Evolutionary conservation across 1,140 invertebrate species (phyloP).

Genomic region (Drosophila lacertosa): DNA sequence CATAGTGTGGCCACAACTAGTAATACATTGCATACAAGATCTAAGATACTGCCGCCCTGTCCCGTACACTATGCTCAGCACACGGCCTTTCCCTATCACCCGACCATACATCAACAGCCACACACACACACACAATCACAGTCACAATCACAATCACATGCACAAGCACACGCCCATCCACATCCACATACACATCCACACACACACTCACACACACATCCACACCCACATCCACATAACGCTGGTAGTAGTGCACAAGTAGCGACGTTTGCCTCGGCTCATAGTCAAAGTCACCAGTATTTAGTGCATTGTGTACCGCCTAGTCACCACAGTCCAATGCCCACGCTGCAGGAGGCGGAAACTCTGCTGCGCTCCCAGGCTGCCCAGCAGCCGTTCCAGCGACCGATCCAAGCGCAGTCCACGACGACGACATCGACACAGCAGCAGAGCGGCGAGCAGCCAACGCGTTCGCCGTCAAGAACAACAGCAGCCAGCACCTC

Average conservation of each 20-base stretch:
- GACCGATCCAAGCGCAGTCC: not conserved
- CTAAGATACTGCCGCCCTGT: constrained; percentile 65
- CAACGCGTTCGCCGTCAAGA: constrained; percentile 3
- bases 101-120: constrained; percentile 37
- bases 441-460: constrained; percentile 15
- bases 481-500: constrained; percentile 13
- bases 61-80: constrained; percentile 66
- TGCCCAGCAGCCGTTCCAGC: constrained; percentile 42
- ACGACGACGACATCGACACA: constrained; percentile 8
- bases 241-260: constrained; percentile 77
- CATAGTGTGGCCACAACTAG: constrained; percentile 65
- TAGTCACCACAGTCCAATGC: constrained; percentile 82
- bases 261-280: constrained; percentile 78
- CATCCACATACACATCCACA: constrained; percentile 47
- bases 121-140: constrained; percentile 26
- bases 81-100: constrained; percentile 66
- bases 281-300: constrained; percentile 83
- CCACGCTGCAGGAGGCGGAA: constrained; percentile 78
- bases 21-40: constrained; percentile 57
- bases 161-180: constrained; percentile 27
- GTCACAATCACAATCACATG: constrained; percentile 26
- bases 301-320: constrained; percentile 82
- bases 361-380: constrained; percentile 62
- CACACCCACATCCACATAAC: constrained; percentile 41
- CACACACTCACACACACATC: constrained; percentile 51